Base-by-base conservation (phyloP, 2,797 vertebrate species). In the Threskiornis aethiopicus region DNA sequence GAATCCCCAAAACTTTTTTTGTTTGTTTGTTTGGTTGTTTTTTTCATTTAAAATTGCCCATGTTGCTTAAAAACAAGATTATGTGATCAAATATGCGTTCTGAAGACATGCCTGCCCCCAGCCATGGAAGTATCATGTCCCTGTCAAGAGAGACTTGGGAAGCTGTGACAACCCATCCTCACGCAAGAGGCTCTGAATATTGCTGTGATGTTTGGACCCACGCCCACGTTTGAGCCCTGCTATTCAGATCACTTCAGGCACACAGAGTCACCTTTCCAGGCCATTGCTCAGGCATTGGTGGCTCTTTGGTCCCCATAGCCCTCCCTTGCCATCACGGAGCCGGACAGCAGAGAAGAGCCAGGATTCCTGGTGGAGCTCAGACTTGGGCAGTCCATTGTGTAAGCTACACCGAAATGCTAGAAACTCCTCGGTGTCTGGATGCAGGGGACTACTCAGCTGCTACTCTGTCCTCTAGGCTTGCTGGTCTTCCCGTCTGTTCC, bases 71-170 rank as follows among this genome's bases (percentile, higher is more conserved):
- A 86, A 64, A 22, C 16, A 81, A 44, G 28, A 29, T 11, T 54
- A 35, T 16, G 24, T 46, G 26, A 37, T 41, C 49, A 58, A 57
- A 49, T 41, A 35, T 2, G 10, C 39, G 19, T 59, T 54, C 25
- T 70, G 46, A 83, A 79, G 57, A 47, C 0, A 1, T 25, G 7
- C 26, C 21, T 79, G 16, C 9, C 5, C 20, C 51, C 15, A 21
- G 39, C 14, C 21, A 44, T 5, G 10, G 16, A 11, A 7, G 2
- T 17, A 2, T 10, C 28, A n/a, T 0, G 0, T 42, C 21, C 6
- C 37, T 71, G 29, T 61, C 41, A 46, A n/a, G 5, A 80, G 52
- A 26, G 26, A 14, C 49, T 51, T 39, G 21, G 29, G 46, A 67
- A 76, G 16, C 46, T 20, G 22, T 66, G 21, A 75, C 46, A 65